These are phyloP conservation scores for Batillaria attramentaria DNA, from an alignment of 1,140 invertebrate genomes.

Conservation along the genomic window DNA sequence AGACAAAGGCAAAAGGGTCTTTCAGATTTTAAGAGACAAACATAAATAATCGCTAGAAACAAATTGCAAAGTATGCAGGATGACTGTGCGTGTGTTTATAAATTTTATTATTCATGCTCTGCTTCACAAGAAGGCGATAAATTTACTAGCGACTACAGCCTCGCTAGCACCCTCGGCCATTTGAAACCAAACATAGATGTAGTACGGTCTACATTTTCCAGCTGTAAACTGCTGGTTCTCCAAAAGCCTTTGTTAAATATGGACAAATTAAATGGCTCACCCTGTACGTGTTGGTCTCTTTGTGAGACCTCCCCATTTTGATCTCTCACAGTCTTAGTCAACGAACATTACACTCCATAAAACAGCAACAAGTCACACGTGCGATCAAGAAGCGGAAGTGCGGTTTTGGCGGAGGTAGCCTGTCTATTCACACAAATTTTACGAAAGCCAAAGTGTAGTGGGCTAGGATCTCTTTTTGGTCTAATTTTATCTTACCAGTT, in stretches of 20 bases:
- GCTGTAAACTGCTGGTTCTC: background rate
- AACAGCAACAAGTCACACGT: too few relatives aligned
- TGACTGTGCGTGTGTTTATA: background rate
- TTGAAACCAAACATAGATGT: background rate
- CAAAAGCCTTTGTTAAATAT: background rate
- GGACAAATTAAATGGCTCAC: background rate
- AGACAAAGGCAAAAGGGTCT: slow-evolving; percentile 19
- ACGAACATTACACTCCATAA: too few relatives aligned
- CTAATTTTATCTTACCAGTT: too few relatives aligned
- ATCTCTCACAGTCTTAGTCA: too few relatives aligned
- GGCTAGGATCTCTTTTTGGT: too few relatives aligned
- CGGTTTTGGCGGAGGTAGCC: too few relatives aligned
- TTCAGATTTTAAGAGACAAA: too few relatives aligned
- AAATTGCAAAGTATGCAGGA: background rate
- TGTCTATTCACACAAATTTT: too few relatives aligned
- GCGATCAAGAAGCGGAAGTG: too few relatives aligned
- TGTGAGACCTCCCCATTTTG: slow-evolving; percentile 30
- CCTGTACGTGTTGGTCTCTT: slow-evolving; percentile 29
- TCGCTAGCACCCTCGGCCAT: background rate
- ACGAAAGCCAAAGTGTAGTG: too few relatives aligned
- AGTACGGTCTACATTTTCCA: background rate
- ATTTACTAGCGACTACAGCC: background rate
- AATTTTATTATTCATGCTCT: background rate
- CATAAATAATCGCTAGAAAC: too few relatives aligned
- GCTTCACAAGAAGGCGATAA: too few relatives aligned